Evolutionary conservation across 2,888 invertebrate genomes (phyloP), one percentile per base, ranked within the genome.

Genomic region (Hypselothyrea guttata): DNA sequence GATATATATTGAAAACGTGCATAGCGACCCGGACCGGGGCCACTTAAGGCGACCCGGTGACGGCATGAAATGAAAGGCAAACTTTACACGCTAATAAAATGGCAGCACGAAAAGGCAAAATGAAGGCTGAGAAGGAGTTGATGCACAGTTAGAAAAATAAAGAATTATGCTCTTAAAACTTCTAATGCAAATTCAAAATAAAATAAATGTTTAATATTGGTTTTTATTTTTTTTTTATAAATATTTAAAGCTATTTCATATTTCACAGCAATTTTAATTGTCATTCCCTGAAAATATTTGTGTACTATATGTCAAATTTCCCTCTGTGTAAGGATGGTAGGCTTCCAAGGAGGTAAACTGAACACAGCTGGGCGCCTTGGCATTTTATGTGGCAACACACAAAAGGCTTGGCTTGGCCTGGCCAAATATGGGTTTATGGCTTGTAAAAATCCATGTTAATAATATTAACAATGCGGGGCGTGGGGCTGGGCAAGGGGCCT

Each of bases 371-470:
- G 67, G 54, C 44, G 56, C 58, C 57, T 49, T 64, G 42, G 63
- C 46, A 66, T 75, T 81, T 81, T 77, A 78, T 81, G 77, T 52
- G 66, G 72, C 77, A 70, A 58, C 72, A 2, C 2, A 75, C 77
- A 78, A 81, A 77, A 63, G 77, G 77, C 75, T 77, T 81, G 77
- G 82, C 38, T 5, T 22, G 22, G 2, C 64, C 68, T 22, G 61
- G 45, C 77, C 69, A 79, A 83, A 76, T 81, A 75, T 79, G 68
- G 83, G 81, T 79, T 81, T 81, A 83, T 81, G 79, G 83, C 81
- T 79, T 83, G 79, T 83, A 81, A 81, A 83, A 81, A 83, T 76
- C 81, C 81, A 83, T 81, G 81, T 81, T 81, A 81, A 81, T 81
- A 81, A 65, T 83, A 83, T 81, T 79, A 83, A 83, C 75, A 81